These are phyloP conservation scores for Platycheirus albimanus DNA, from an alignment of 2,888 invertebrate species.

Conservation along the genomic window DNA sequence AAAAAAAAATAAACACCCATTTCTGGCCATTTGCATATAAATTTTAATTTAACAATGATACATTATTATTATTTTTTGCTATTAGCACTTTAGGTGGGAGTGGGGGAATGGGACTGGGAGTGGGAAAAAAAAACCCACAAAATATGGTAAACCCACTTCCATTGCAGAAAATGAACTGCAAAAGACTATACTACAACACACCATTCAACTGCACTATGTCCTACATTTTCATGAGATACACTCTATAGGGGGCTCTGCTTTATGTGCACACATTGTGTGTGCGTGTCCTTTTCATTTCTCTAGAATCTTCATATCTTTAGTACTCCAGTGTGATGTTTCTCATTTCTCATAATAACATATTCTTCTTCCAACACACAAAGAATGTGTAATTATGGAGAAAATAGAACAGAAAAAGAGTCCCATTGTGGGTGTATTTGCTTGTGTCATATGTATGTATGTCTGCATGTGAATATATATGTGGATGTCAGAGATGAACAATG, in stretches of 20 bases:
- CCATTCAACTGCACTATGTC: conserved; percentile 67
- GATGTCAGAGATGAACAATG: conserved; percentile 65
- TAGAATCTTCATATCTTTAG: conserved; percentile 69
- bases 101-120: too few relatives aligned
- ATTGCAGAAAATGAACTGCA: conserved; percentile 60
- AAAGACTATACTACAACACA: conserved; percentile 51
- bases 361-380: conserved; percentile 69
- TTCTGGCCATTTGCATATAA: conserved; percentile 60
- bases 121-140: too few relatives aligned
- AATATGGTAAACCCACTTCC: conserved; percentile 32
- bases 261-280: conserved; percentile 40
- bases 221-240: conserved; percentile 65
- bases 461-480: conserved; percentile 3
- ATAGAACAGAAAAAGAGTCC: conserved; percentile 63
- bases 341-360: conserved; percentile 71
- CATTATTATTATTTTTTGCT: conserved; percentile 49
- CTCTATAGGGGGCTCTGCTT: conserved; percentile 20
- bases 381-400: conserved; percentile 74
- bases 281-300: conserved; percentile 49
- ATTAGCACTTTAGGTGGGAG: conserved; percentile 30
- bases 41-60: conserved; percentile 64
- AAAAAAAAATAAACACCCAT: conserved; percentile 47
- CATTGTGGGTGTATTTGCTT: conserved; percentile 34
- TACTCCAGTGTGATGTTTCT: conserved; percentile 63
- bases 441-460: conserved; percentile 9